Base-by-base conservation (phyloP, 2,113 vertebrate species). In the Geothlypis trichas region DNA sequence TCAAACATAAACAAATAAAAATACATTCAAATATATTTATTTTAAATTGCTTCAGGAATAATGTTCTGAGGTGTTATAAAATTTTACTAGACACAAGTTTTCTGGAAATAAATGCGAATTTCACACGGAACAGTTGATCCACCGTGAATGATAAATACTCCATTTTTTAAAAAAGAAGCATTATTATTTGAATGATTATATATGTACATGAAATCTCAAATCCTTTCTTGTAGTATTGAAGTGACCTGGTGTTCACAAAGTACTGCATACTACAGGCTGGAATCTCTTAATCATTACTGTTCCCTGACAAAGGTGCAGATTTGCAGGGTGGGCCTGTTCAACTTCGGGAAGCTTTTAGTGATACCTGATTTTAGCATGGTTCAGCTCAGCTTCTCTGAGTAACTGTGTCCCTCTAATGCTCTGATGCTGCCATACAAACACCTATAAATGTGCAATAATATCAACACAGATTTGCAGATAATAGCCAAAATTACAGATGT, bases 251-350 rank as follows among this genome's bases (percentile, higher is more conserved):
- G 9, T 75, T 75, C 66, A 72, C 11, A 22, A 33, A 93, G 5
- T 7, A 14, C 9, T 46, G 5, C 0, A 1, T 4, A 54, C 10
- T 18, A n/a, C 8, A 33, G 49, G 10, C 28, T 35, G 6, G 11
- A 87, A 15, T 59, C 21, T 35, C 33, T 51, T 42, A 37, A 28
- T 35, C 4, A 23, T 30, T 13, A 1, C 4, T 76, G 26, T 13
- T 72, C 19, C 8, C 26, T 52, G 44, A 47, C 5, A 65, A 55
- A 61, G 16, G 7, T n/a, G 6, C 7, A 80, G 3, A 35, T 93
- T 73, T 81, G 5, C 13, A 65, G 22, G 3, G 3, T 65, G 21
- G 11, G 4, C 7, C 2, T 58, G 5, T 61, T 71, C 49, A 49
- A 2, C 10, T 66, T 62, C 9, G 20, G 54, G 23, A 3, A 58